These are phyloP conservation scores for Chaetops frenatus DNA, from an alignment of 2,113 vertebrate genomes.

Conservation along the genomic window DNA sequence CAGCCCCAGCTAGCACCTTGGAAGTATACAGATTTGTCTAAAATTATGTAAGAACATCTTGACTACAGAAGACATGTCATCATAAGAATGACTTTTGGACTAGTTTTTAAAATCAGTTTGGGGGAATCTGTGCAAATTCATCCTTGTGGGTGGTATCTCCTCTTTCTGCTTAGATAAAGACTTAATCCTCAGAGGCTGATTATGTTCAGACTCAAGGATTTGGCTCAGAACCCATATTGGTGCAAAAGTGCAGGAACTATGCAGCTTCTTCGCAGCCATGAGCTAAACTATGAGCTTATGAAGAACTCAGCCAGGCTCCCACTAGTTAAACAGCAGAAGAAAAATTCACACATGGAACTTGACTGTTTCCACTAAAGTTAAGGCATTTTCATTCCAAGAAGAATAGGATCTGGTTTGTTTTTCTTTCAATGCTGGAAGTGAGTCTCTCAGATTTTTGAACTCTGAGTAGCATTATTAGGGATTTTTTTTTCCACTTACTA, in stretches of 20 bases:
- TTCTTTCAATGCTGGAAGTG: background rate
- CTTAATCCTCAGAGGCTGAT: background rate
- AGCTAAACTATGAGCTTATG: background rate
- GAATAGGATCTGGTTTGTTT: background rate
- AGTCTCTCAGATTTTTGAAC: background rate
- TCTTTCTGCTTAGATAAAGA: background rate
- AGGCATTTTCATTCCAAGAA: background rate
- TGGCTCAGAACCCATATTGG: background rate
- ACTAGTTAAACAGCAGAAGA: background rate
- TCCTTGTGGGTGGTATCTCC: background rate
- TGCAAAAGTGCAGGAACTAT: background rate
- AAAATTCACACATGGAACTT: background rate
- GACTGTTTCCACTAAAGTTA: background rate
- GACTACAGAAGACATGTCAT: background rate
- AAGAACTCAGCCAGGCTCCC: background rate
- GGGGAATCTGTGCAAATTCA: background rate
- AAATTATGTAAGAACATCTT: background rate
- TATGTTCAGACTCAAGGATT: background rate
- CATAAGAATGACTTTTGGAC: background rate
- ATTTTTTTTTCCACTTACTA: background rate
- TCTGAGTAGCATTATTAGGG: background rate
- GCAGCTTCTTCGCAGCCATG: background rate
- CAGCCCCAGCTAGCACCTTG: background rate
- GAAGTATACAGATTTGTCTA: background rate
- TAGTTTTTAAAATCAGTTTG: background rate